Conservation (phyloP, 64 coral and sea anemone genomes). For the Actinia tenebrosa region DNA sequence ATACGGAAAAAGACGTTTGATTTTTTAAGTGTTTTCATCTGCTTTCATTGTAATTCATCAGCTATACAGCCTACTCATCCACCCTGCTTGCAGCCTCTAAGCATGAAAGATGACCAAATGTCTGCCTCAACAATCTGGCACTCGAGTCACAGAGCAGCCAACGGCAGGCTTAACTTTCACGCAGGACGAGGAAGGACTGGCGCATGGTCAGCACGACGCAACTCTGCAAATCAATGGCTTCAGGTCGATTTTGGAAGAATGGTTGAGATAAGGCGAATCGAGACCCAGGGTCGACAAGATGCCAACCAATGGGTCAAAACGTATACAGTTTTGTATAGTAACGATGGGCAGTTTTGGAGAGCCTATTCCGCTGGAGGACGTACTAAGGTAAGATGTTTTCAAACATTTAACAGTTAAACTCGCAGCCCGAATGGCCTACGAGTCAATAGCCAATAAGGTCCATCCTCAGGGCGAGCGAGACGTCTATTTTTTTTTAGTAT, state of each 20-base stretch:
- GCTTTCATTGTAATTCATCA: not conserved
- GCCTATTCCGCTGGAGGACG: not conserved
- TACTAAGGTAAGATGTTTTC: not conserved
- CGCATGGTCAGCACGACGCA: conserved; percentile 4
- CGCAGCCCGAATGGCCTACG: no score
- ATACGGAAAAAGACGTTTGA: no score
- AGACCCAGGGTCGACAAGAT: conserved; percentile 19
- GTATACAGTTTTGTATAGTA: not conserved
- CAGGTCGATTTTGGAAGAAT: conserved; percentile 1
- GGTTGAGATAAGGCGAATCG: not conserved
- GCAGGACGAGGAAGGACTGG: not conserved
- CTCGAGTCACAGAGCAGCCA: conserved; percentile 5
- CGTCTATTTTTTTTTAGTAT: no score
- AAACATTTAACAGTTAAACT: no score
- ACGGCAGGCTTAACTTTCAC: conserved; percentile 1
- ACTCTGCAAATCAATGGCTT: not conserved
- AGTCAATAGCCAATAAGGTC: no score
- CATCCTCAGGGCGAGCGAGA: no score
- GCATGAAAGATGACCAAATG: conserved; percentile 1
- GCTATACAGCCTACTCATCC: not conserved
- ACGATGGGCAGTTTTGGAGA: not conserved
- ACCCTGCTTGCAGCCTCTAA: not conserved
- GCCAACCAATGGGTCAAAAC: conserved; percentile 8
- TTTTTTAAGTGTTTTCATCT: no score
- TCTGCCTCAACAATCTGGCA: conserved; percentile 24